A percentile compares a stretch with the other conserved stretches of the same genome.
phyloP scores from a whole-genome alignment of 2,113 vertebrate genomes.

The Callionymus lyra region DNA sequence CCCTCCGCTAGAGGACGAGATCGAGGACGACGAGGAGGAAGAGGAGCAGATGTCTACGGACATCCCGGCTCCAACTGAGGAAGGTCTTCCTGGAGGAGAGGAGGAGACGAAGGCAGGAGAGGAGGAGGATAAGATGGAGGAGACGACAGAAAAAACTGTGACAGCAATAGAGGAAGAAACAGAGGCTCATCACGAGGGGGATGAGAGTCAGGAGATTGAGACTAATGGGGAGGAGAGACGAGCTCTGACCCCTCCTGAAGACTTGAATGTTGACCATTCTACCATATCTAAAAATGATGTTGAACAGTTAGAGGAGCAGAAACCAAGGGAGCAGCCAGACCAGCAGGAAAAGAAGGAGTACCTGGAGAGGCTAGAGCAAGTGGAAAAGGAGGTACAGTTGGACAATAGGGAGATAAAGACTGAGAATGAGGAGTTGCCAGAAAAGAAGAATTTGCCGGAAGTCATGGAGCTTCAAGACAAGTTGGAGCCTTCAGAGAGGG shows the following conservation, averaged over 20 bases:
- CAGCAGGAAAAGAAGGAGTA: not conserved
- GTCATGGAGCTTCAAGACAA: no score
- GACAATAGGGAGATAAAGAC: no score
- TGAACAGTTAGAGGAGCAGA: conserved; percentile 15
- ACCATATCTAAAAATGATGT: no score
- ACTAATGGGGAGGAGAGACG: not conserved
- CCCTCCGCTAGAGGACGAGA: conserved; percentile 56
- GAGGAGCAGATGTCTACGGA: conserved; percentile 18
- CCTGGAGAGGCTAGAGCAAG: no score
- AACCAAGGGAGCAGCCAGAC: conserved; percentile 3
- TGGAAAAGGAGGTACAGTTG: no score
- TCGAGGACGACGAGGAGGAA: conserved; percentile 49
- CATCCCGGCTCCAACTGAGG: conserved; percentile 4
- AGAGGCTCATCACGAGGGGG: not conserved
- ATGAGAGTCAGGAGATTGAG: conserved; percentile 10
- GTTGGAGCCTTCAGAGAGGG: no score
- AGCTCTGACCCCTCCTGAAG: not conserved
- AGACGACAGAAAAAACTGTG: not conserved
- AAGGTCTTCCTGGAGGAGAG: conserved; percentile 4
- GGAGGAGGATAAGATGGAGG: conserved; percentile 20
- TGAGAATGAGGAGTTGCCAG: no score
- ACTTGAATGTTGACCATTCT: conserved; percentile 11
- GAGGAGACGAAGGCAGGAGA: conserved; percentile 18
- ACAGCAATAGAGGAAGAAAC: not conserved
- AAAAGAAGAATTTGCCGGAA: no score